Conservation (phyloP, 1,140 invertebrate genomes). For the Procambarus clarkii region DNA sequence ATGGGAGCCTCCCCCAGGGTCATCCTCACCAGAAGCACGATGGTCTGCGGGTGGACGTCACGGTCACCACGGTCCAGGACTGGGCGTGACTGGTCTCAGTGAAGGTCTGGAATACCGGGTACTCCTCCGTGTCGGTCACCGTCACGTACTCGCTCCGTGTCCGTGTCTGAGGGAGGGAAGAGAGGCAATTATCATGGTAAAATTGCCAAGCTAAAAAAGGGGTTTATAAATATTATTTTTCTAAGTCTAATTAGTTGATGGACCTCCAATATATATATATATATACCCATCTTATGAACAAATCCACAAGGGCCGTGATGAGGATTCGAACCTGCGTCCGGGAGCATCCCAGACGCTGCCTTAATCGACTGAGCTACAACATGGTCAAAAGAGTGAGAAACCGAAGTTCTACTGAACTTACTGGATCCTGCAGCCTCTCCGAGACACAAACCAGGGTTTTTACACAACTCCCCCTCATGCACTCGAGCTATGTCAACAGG, state of each 20-base stretch:
- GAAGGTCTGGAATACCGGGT: neutral
- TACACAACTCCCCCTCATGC: no score
- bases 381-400: no score
- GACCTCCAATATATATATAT: neutral
- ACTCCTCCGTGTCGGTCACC: neutral
- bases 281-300: no score
- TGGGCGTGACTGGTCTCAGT: slow-evolving; percentile 27
- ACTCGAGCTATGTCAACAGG: no score
- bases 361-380: no score
- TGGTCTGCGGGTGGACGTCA: slow-evolving; percentile 5
- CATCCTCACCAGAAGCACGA: slow-evolving; percentile 19
- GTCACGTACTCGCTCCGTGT: slow-evolving; percentile 19
- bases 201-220: no score
- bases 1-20: neutral
- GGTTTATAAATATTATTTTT: neutral
- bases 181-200: neutral
- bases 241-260: neutral
- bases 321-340: no score
- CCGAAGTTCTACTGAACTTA: no score
- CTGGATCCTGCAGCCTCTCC: no score
- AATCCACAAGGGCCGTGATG: no score
- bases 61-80: neutral
- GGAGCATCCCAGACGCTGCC: no score
- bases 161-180: neutral
- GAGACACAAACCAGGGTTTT: no score